These are phyloP conservation scores for Tipula vernalis DNA, from an alignment of 2,888 invertebrate genomes.

Conservation along the genomic window DNA sequence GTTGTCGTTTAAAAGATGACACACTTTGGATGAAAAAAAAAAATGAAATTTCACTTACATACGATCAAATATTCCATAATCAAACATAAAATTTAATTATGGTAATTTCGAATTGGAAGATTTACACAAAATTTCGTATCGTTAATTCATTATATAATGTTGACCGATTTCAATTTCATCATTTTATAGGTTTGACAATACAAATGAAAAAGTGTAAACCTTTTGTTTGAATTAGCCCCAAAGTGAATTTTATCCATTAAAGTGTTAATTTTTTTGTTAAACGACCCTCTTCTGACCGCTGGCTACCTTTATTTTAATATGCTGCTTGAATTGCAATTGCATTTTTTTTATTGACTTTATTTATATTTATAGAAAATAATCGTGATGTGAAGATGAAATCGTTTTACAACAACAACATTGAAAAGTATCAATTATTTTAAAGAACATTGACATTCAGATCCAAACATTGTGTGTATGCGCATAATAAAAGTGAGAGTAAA, in stretches of 20 bases:
- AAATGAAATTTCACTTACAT: background rate
- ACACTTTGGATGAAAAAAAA: background rate
- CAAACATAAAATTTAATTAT: background rate
- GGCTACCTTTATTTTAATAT: too few species aligned
- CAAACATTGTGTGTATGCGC: background rate
- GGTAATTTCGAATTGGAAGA: background rate
- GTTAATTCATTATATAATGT: background rate
- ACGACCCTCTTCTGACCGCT: background rate
- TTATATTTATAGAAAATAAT: background rate
- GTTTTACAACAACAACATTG: background rate
- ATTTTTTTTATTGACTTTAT: background rate
- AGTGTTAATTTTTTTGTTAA: background rate
- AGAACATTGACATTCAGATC: background rate
- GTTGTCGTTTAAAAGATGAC: background rate
- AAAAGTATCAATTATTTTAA: background rate
- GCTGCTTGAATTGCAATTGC: background rate
- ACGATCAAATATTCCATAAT: background rate
- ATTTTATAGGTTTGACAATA: background rate
- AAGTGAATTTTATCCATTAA: background rate
- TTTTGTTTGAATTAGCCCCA: background rate
- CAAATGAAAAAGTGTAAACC: background rate
- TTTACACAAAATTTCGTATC: background rate
- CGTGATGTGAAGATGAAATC: background rate
- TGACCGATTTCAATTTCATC: background rate
- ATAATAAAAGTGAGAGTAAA: background rate